A percentile compares a stretch with the other conserved stretches of the same genome.
Conservation (phyloP, 1,140 invertebrate species). For the Araneus ventricosus region DNA sequence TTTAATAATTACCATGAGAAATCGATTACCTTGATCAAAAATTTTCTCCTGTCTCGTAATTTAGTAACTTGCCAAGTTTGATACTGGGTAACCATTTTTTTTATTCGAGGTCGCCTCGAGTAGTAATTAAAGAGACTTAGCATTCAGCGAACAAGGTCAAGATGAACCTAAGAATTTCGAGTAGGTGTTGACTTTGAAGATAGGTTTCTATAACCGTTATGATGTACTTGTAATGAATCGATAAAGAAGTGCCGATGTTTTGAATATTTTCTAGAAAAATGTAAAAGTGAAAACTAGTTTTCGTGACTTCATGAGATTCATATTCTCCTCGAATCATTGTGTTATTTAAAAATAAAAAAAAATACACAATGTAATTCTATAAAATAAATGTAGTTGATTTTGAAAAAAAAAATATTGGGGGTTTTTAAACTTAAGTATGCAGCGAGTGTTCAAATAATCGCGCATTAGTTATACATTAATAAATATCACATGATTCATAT, state of each 20-base stretch:
- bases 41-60: neutral
- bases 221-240: neutral
- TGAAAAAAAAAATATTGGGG: too few species aligned
- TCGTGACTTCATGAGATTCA: too few species aligned
- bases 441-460: too few species aligned
- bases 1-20: constrained; percentile 40
- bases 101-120: neutral
- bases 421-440: too few species aligned
- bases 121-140: constrained; percentile 37
- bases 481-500: too few species aligned
- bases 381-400: too few species aligned
- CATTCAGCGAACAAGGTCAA: constrained; percentile 35
- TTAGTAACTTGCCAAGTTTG: constrained; percentile 26
- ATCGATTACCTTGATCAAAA: constrained; percentile 32
- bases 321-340: too few species aligned
- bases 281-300: too few species aligned
- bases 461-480: too few species aligned
- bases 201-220: neutral
- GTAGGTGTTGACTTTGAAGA: constrained; percentile 35
- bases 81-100: constrained; percentile 42
- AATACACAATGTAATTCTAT: too few species aligned
- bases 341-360: too few species aligned
- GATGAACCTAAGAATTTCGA: constrained; percentile 46
- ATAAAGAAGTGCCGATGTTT: neutral
- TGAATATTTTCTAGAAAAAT: neutral